Conservation (phyloP, 1,140 invertebrate genomes). For the Phocides pigmalion region DNA sequence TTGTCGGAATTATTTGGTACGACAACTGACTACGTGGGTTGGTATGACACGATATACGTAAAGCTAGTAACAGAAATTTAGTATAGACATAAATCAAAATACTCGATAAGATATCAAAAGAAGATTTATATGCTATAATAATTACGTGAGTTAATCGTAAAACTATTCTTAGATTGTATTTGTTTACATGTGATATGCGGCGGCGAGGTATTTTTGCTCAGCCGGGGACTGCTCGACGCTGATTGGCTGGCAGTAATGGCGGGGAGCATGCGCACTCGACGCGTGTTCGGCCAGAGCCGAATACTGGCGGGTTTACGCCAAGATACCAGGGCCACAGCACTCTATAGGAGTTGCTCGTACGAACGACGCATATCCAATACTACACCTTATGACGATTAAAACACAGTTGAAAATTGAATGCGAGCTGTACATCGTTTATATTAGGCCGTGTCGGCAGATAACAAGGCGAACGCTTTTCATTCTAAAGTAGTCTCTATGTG, state of each 20-base stretch:
- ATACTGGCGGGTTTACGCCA: conserved; percentile 78
- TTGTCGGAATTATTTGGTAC: conserved; percentile 59
- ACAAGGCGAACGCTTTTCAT: conserved; percentile 40
- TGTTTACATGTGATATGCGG: conserved; percentile 23
- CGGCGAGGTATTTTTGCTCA: conserved; percentile 48
- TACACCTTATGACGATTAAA: conserved; percentile 33
- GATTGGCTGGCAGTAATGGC: conserved; percentile 70
- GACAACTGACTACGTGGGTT: conserved; percentile 36
- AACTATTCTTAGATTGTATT: conserved; percentile 19
- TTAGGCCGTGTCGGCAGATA: conserved; percentile 68
- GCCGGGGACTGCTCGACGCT: conserved; percentile 59
- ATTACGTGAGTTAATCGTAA: background rate
- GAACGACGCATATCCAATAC: conserved; percentile 29
- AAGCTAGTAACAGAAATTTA: conserved; percentile 21
- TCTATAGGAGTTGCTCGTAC: conserved; percentile 72
- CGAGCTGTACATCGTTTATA: conserved; percentile 45
- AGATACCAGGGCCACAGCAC: conserved; percentile 78
- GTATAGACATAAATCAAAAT: conserved; percentile 1
- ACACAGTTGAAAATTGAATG: conserved; percentile 39
- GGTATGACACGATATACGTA: background rate
- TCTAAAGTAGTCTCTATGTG: conserved; percentile 49
- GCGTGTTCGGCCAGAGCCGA: conserved; percentile 67
- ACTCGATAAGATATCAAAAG: conserved; percentile 1
- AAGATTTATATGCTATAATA: background rate
- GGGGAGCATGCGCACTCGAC: conserved; percentile 78